Evolutionary conservation across 1,140 invertebrate genomes (phyloP).

Genomic region (Heliconius himera): DNA sequence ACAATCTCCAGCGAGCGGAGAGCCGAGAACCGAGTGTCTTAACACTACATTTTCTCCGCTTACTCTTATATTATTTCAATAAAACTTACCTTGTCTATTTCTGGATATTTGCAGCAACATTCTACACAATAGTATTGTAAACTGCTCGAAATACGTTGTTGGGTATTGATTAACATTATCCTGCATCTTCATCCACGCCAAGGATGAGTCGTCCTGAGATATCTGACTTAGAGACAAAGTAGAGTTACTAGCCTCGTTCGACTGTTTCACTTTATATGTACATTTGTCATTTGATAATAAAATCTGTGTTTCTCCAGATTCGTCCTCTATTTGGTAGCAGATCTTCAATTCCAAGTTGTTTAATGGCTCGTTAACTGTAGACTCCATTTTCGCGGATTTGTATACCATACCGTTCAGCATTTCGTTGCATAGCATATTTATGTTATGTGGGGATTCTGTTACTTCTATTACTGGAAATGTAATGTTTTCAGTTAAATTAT

Average conservation of each 20-base stretch:
- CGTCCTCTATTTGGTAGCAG: slow-evolving; percentile 64
- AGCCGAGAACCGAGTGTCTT: no score
- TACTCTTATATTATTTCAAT: no score
- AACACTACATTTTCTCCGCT: no score
- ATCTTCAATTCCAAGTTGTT: slow-evolving; percentile 66
- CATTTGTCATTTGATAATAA: slow-evolving; percentile 68
- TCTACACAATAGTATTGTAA: slow-evolving; percentile 60
- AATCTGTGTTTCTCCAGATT: slow-evolving; percentile 61
- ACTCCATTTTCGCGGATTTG: slow-evolving; percentile 65
- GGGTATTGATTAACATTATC: slow-evolving; percentile 53
- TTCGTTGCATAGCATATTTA: slow-evolving; percentile 61
- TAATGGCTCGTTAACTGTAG: slow-evolving; percentile 43
- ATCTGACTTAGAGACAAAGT: slow-evolving; percentile 57
- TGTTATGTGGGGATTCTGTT: slow-evolving; percentile 75
- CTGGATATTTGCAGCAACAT: slow-evolving; percentile 72
- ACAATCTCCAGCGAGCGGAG: no score
- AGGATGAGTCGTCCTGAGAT: slow-evolving; percentile 61
- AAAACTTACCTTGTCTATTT: slow-evolving; percentile 64
- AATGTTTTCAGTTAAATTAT: no score
- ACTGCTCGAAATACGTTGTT: slow-evolving; percentile 65
- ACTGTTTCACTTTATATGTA: slow-evolving; percentile 61
- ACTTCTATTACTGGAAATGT: slow-evolving; percentile 78
- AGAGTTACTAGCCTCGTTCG: slow-evolving; percentile 51
- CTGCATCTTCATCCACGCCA: slow-evolving; percentile 73
- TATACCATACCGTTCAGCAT: slow-evolving; percentile 73